phyloP scores from a whole-genome alignment of 2,113 vertebrate genomes.

The Desmodus rotundus region DNA sequence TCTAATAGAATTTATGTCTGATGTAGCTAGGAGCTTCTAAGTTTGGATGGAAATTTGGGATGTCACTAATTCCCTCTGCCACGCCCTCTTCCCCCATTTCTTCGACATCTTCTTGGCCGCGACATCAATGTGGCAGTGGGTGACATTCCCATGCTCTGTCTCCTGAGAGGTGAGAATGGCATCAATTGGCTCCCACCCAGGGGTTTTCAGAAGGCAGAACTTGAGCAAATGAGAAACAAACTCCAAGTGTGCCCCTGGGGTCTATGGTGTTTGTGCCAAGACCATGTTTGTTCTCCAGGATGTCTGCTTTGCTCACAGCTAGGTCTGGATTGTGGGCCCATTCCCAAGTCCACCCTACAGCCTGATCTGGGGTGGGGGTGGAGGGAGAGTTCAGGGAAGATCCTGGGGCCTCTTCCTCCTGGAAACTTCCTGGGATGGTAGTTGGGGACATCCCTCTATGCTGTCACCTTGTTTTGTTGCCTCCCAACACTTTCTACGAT shows the following conservation, averaged over 20 bases:
- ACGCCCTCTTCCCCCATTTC: not conserved
- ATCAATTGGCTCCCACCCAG: not conserved
- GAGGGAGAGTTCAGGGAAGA: not conserved
- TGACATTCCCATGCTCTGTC: not conserved
- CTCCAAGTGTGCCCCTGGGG: not conserved
- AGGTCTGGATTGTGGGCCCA: not conserved
- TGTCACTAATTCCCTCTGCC: not conserved
- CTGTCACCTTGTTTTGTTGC: no score
- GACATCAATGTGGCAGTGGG: not conserved
- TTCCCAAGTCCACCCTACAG: not conserved
- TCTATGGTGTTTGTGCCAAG: rapidly evolving
- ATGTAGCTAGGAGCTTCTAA: not conserved
- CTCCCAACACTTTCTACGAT: not conserved
- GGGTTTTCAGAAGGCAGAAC: not conserved
- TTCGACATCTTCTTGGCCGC: not conserved
- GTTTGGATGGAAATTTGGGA: no score
- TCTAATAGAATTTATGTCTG: not conserved
- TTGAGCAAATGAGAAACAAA: not conserved
- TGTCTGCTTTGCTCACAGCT: not conserved
- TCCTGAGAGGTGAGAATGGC: not conserved
- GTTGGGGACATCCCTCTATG: not conserved
- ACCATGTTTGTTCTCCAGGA: not conserved
- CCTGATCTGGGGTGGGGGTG: not conserved
- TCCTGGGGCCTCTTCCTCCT: not conserved
- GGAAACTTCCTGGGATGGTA: not conserved